Evolutionary conservation across 2,888 invertebrate genomes (phyloP), one percentile per base, ranked within the genome.

Genomic region (Quadroppia sp.): DNA sequence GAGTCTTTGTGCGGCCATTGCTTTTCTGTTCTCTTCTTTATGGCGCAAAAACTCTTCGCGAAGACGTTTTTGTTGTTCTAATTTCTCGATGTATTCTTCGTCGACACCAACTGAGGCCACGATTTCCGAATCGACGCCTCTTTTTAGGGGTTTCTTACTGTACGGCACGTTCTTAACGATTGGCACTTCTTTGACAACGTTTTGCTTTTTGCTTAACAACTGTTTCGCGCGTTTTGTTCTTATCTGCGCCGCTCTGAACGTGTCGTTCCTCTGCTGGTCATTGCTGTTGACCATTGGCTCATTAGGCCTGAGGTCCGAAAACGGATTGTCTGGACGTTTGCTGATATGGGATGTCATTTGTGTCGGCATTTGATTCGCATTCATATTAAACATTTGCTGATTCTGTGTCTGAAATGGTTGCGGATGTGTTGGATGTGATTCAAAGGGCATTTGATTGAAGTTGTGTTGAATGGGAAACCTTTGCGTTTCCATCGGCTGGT

Each of bases 21-120:
- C 50, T 53, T 74, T 74, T 13, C 74, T 20, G 23, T 40, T 30
- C 17, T 70, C 56, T 4, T 53, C 74, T 28, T 71, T 74, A 17
- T 30, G 32, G n/a, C 56, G 36, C 3, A 42, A 17, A 6, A 74
- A 23, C n/a, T 74, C 42, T 28, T 74, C 71, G 6, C 74, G 53
- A 7, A 71, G 42, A 17, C 28, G 20, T 40, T 74, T 74, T 36
- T 59, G 56, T 71, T 71, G 40, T 25, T 74, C 48, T 56, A 71
- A 20, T 61, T 74, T 74, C 28, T 56, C 28, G 23, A 53, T 74
- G 32, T 71, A 74, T 30, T 74, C 74, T 30, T 74, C 74, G 30
- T 74, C 61, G 48, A 74, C 71, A 28, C 74, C 74, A 30, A 74
- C 59, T 3, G 48, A 6, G n/a, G 50, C 71, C 53, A 71, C 70